Conservation (phyloP, 2,797 vertebrate genomes). For the Todus mexicanus region DNA sequence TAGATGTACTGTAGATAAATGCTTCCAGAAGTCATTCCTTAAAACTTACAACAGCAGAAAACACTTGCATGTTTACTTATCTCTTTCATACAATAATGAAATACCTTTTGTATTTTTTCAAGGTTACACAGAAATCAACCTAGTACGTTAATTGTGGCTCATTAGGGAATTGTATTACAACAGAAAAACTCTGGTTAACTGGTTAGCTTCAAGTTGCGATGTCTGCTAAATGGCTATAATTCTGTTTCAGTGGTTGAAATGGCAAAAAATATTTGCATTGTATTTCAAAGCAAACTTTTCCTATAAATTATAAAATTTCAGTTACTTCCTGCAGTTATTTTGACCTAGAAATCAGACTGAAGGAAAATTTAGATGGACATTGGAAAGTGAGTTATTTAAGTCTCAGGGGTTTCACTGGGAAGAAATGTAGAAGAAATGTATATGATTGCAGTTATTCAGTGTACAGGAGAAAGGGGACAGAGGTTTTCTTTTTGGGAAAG, state of each 20-base stretch:
- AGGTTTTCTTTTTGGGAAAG: background rate
- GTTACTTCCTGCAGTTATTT: background rate
- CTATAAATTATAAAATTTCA: background rate
- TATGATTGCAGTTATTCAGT: background rate
- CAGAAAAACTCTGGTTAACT: background rate
- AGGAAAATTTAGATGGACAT: background rate
- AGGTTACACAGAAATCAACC: background rate
- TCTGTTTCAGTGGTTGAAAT: background rate
- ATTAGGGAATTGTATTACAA: background rate
- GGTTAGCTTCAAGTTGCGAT: background rate
- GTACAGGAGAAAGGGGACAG: background rate
- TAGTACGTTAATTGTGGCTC: background rate
- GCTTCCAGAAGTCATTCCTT: background rate
- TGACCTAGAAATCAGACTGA: background rate
- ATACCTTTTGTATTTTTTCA: background rate
- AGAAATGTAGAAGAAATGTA: background rate
- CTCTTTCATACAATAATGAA: background rate
- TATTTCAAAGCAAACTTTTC: background rate
- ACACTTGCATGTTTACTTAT: background rate
- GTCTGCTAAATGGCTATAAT: background rate
- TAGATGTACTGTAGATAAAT: background rate
- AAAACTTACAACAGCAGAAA: background rate
- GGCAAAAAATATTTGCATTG: background rate
- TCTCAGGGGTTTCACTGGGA: background rate
- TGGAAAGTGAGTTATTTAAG: background rate